Evolutionary conservation across 2,888 invertebrate genomes (phyloP).

Genomic region (Pegoplata infirma): DNA sequence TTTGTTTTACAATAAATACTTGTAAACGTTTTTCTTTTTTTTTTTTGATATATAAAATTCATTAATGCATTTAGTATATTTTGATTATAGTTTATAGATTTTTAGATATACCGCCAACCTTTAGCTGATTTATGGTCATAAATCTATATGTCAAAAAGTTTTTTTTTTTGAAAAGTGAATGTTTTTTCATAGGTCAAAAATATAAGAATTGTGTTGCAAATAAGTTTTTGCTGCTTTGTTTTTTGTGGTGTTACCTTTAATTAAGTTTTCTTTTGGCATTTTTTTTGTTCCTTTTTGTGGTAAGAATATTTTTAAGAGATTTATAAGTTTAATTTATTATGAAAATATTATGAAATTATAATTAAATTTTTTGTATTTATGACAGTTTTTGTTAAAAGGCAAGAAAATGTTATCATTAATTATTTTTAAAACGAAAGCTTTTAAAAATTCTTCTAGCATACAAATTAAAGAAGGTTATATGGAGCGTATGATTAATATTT

Average conservation of each 20-base stretch:
- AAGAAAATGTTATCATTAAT: background rate
- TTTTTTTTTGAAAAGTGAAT: background rate
- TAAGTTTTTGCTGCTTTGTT: background rate
- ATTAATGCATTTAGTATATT: background rate
- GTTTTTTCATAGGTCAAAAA: background rate
- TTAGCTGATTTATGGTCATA: slow-evolving; percentile 39
- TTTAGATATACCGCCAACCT: background rate
- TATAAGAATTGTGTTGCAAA: background rate
- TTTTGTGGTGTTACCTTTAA: background rate
- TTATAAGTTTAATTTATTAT: background rate
- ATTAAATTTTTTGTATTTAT: background rate
- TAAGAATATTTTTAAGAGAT: background rate
- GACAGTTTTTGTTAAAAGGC: background rate
- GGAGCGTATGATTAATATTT: background rate
- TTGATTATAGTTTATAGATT: slow-evolving; percentile 2
- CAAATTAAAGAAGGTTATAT: background rate
- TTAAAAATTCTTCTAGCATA: too few relatives aligned
- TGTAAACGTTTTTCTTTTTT: background rate
- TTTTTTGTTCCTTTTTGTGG: background rate
- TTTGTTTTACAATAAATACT: background rate
- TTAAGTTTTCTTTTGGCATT: too few relatives aligned
- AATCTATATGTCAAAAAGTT: slow-evolving; percentile 18
- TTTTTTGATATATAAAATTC: too few relatives aligned
- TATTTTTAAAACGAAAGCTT: background rate
- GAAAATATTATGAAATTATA: too few relatives aligned